phyloP scores from a whole-genome alignment of 2,797 vertebrate genomes.

The Cuculus canorus region DNA sequence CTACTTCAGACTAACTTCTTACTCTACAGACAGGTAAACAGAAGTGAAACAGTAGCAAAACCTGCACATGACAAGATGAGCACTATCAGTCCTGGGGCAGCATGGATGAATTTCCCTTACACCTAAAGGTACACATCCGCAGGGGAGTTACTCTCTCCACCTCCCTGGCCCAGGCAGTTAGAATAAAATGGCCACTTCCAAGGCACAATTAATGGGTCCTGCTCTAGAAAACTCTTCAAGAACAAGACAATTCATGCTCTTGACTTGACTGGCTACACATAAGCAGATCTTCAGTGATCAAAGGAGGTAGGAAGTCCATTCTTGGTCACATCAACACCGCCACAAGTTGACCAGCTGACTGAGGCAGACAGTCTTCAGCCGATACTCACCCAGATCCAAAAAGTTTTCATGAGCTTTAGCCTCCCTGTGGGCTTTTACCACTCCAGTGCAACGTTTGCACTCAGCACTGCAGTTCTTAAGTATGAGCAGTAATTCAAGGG shows the following conservation, averaged over 20 bases:
- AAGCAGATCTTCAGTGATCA: background rate
- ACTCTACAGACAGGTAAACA: background rate
- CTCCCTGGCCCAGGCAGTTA: background rate
- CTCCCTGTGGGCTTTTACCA: background rate
- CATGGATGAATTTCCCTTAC: background rate
- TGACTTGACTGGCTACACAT: background rate
- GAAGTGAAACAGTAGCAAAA: background rate
- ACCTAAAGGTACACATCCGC: background rate
- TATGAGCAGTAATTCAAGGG: accelerated
- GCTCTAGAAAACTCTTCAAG: background rate
- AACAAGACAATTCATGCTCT: background rate
- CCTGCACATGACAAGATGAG: accelerated
- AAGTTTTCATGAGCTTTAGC: accelerated
- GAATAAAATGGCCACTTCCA: background rate
- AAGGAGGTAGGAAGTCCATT: background rate
- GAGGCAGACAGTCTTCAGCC: background rate
- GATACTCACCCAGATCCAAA: background rate
- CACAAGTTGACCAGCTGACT: background rate
- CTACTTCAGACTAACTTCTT: background rate
- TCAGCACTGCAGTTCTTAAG: background rate
- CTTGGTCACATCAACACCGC: background rate
- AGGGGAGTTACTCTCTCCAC: accelerated
- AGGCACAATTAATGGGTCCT: background rate
- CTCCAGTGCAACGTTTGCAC: background rate
- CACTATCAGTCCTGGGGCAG: background rate